phyloP scores from a whole-genome alignment of 2,797 vertebrate species.

The Paguma larvata region DNA sequence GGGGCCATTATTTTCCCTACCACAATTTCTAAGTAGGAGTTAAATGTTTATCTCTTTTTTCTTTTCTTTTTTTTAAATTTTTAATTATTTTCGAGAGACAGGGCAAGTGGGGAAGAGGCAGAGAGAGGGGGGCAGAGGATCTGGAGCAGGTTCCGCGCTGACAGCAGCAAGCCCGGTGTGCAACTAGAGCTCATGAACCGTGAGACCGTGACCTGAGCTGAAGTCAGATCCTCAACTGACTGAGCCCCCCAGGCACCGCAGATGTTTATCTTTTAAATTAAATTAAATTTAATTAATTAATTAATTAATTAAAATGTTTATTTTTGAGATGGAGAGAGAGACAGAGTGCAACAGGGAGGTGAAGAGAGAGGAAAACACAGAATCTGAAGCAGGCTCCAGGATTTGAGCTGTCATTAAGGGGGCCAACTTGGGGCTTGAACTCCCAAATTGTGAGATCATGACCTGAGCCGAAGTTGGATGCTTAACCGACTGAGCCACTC shows the following conservation, averaged over 20 bases:
- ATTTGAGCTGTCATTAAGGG: too few species aligned
- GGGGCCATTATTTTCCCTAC: background rate
- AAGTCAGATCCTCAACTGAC: background rate
- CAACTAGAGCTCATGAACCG: background rate
- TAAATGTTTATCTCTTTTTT: background rate
- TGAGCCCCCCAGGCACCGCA: background rate
- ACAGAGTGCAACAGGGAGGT: background rate
- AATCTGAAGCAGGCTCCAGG: background rate
- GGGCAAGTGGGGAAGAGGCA: background rate
- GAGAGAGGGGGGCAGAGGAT: background rate
- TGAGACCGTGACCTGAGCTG: background rate
- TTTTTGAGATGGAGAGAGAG: background rate
- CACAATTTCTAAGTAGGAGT: background rate
- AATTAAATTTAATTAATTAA: too few species aligned
- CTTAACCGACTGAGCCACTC: background rate
- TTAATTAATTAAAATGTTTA: too few species aligned
- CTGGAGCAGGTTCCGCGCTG: background rate
- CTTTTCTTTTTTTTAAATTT: too few species aligned
- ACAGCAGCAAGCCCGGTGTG: background rate
- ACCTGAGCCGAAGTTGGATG: background rate
- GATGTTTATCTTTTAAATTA: background rate
- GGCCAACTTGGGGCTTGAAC: too few species aligned
- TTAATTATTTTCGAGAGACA: background rate
- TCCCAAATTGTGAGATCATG: background rate
- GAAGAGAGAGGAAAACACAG: background rate